These are phyloP conservation scores for Drosophila varians DNA, from an alignment of 1,140 invertebrate genomes.

Conservation along the genomic window DNA sequence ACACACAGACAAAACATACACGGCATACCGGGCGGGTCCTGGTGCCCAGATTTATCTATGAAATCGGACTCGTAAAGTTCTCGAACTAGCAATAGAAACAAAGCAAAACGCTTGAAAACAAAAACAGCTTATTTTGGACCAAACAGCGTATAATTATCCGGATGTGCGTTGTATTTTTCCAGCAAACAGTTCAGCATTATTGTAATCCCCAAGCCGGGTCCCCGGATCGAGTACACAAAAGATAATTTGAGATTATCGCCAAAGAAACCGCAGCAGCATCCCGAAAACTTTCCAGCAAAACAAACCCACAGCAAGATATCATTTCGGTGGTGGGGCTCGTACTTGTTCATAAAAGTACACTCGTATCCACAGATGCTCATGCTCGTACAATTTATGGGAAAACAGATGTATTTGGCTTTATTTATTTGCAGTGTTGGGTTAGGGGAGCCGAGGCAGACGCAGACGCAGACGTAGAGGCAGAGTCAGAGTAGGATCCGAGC, in stretches of 20 bases:
- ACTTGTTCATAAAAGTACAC: conserved; percentile 48
- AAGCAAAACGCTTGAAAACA: neutral
- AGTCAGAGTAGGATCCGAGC: neutral
- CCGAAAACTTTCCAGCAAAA: conserved; percentile 36
- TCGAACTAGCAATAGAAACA: neutral
- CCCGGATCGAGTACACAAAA: conserved; percentile 15
- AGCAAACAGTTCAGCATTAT: conserved; percentile 32
- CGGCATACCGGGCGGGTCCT: conserved; percentile 2
- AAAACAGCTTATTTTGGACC: neutral
- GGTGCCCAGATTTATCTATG: conserved; percentile 21
- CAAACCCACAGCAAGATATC: conserved; percentile 42
- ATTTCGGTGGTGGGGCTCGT: conserved; percentile 22
- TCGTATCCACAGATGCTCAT: conserved; percentile 29
- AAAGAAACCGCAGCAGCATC: conserved; percentile 36
- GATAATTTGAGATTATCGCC: conserved; percentile 49
- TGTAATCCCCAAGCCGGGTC: conserved; percentile 1
- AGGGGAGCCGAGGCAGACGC: neutral
- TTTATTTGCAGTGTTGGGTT: conserved; percentile 54
- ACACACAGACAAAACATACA: conserved; percentile 20
- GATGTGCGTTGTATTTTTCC: neutral
- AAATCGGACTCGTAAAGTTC: conserved; percentile 25
- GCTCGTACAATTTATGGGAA: conserved; percentile 71
- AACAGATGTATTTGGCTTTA: conserved; percentile 78
- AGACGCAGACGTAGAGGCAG: no score
- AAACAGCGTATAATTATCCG: conserved; percentile 26